Conservation (phyloP, 2,797 vertebrate genomes). For the Alcedo atthis region DNA sequence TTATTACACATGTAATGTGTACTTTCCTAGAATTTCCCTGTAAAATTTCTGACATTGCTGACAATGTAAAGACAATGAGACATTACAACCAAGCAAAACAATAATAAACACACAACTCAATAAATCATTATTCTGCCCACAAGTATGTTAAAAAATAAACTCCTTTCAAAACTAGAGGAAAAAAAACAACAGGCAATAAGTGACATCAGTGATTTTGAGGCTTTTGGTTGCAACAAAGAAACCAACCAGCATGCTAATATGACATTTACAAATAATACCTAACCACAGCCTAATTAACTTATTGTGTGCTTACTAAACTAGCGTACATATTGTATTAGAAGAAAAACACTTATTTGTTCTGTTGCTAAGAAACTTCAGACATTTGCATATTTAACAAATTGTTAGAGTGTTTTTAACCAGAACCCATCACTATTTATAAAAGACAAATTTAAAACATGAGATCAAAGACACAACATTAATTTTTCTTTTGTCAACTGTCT, state of each 20-base stretch:
- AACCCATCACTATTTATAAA: slow-evolving; percentile 75
- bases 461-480: slow-evolving; percentile 71
- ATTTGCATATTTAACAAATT: slow-evolving; percentile 81
- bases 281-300: slow-evolving; percentile 82
- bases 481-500: slow-evolving; percentile 66
- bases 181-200: slow-evolving; percentile 44
- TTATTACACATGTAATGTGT: slow-evolving; percentile 52
- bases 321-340: slow-evolving; percentile 74
- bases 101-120: slow-evolving; percentile 51
- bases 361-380: slow-evolving; percentile 79
- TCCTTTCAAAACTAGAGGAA: slow-evolving; percentile 26
- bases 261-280: slow-evolving; percentile 83
- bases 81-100: slow-evolving; percentile 37
- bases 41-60: slow-evolving; percentile 42
- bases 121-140: slow-evolving; percentile 69
- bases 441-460: slow-evolving; percentile 72
- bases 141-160: slow-evolving; percentile 63
- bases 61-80: slow-evolving; percentile 54
- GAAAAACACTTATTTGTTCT: slow-evolving; percentile 77
- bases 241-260: slow-evolving; percentile 78
- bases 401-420: slow-evolving; percentile 73
- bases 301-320: slow-evolving; percentile 78
- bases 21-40: slow-evolving; percentile 45
- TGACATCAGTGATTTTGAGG: slow-evolving; percentile 63
- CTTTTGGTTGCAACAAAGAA: slow-evolving; percentile 66